phyloP scores from a whole-genome alignment of 2,888 invertebrate genomes.

The Zelleria hepariella region DNA sequence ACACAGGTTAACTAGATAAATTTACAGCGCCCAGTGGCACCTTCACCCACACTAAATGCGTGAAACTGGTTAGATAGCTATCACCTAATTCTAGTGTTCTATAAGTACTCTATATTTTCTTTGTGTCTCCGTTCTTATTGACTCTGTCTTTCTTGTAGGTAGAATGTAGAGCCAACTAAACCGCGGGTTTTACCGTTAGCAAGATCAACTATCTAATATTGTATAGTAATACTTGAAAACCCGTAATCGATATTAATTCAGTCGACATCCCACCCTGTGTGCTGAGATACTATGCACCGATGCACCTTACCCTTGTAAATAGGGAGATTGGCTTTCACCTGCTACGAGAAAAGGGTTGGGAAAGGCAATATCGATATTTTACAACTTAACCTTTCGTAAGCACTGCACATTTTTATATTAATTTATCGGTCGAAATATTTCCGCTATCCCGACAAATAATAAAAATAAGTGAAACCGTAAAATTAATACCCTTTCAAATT shows the following conservation, averaged over 20 bases:
- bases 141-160: not conserved
- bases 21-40: too few species aligned
- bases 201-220: not conserved
- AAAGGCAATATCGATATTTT: not conserved
- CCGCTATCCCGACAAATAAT: too few species aligned
- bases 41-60: too few species aligned
- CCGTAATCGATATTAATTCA: conserved; percentile 8
- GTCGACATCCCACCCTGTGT: not conserved
- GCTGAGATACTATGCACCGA: conserved; percentile 9
- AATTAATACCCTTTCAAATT: not conserved
- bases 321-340: conserved; percentile 12
- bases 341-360: not conserved
- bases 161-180: not conserved
- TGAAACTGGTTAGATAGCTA: too few species aligned
- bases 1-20: too few species aligned
- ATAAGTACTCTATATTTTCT: not conserved
- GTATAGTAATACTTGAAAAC: not conserved
- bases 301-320: conserved; percentile 8
- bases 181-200: not conserved
- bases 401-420: too few species aligned
- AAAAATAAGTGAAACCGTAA: too few species aligned
- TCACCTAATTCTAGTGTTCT: too few species aligned
- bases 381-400: too few species aligned
- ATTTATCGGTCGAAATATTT: too few species aligned
- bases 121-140: not conserved